Conservation (phyloP, 2,113 vertebrate species). For the Noturus placidus region DNA sequence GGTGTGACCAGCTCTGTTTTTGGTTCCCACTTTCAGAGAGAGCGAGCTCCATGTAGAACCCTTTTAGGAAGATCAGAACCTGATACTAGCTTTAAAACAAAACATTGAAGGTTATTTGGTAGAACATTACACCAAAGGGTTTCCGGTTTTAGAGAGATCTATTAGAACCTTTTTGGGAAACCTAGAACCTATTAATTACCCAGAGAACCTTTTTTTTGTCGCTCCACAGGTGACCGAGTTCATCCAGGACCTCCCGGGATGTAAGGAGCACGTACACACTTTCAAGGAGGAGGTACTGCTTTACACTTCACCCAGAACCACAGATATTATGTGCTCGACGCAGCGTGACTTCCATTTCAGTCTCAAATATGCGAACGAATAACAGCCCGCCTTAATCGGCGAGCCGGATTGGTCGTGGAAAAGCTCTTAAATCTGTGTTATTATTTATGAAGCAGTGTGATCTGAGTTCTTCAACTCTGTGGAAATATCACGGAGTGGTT, state of each 20-base stretch:
- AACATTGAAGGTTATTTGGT: not conserved
- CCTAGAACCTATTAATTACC: not conserved
- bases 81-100: not conserved
- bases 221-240: conserved; percentile 77
- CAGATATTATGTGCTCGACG: conserved; percentile 7
- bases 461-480: not conserved
- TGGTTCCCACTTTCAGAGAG: not conserved
- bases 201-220: not conserved
- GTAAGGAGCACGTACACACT: conserved; percentile 82
- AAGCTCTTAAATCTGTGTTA: not conserved
- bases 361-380: not conserved
- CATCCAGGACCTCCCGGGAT: conserved; percentile 83
- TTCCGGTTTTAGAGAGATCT: not conserved
- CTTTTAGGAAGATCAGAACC: not conserved
- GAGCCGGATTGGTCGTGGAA: not conserved
- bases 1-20: not conserved
- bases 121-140: not conserved
- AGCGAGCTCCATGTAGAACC: not conserved
- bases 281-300: conserved; percentile 83
- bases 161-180: not conserved
- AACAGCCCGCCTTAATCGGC: not conserved
- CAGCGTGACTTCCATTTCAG: not conserved
- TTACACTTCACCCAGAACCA: conserved; percentile 9
- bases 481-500: not conserved
- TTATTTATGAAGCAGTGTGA: not conserved